Evolutionary conservation across 2,797 vertebrate genomes (phyloP).

Genomic region (Phalanger gymnotis): DNA sequence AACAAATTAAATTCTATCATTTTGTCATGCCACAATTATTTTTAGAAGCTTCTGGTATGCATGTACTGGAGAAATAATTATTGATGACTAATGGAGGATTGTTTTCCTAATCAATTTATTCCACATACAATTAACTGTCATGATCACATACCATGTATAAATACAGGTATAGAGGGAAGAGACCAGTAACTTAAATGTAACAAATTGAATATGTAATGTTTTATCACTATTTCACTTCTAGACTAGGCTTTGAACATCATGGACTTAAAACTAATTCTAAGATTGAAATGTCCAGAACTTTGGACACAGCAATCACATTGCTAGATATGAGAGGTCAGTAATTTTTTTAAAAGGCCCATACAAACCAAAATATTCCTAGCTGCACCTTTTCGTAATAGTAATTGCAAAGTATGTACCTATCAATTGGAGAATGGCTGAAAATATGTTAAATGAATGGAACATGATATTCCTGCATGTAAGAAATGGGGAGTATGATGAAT

Average conservation of each 20-base stretch:
- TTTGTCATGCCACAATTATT: neutral
- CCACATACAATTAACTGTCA: neutral
- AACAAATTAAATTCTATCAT: neutral
- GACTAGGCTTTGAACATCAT: neutral
- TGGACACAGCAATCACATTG: neutral
- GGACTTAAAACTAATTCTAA: neutral
- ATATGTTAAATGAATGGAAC: neutral
- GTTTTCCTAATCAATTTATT: neutral
- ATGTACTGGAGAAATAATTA: neutral
- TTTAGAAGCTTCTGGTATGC: neutral
- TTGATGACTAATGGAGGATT: neutral
- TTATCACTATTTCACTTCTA: neutral
- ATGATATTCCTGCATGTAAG: neutral
- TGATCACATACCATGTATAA: neutral
- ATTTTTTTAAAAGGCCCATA: neutral
- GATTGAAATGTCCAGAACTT: neutral
- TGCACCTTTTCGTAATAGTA: neutral
- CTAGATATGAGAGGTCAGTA: neutral
- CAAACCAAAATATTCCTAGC: neutral
- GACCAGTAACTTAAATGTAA: neutral
- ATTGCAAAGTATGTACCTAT: neutral
- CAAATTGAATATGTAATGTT: neutral
- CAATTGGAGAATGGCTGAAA: neutral
- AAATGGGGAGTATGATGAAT: neutral
- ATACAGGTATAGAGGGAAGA: neutral